These are phyloP conservation scores for Protomyctophum bolini DNA, from an alignment of 2,113 vertebrate species.

Conservation along the genomic window DNA sequence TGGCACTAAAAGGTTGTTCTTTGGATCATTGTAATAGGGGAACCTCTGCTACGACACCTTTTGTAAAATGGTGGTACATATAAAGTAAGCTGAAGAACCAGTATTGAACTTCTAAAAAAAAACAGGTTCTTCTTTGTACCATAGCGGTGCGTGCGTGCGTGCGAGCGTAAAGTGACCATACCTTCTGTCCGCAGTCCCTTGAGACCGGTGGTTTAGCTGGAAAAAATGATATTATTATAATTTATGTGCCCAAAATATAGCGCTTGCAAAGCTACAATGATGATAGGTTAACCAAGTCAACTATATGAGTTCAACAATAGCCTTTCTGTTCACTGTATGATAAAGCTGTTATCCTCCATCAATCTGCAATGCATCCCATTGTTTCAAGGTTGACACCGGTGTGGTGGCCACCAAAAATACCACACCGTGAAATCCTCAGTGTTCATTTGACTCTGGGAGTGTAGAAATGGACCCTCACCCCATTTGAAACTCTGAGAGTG, in stretches of 20 bases:
- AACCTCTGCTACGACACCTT: too few species aligned
- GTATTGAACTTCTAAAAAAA: too few species aligned
- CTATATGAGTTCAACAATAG: background rate
- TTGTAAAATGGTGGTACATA: too few species aligned
- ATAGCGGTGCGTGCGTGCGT: too few species aligned
- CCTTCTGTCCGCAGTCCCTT: too few species aligned
- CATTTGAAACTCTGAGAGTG: too few species aligned
- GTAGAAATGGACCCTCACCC: too few species aligned
- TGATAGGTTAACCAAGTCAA: background rate
- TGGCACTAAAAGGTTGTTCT: background rate
- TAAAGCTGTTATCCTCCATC: background rate
- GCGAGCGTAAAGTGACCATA: too few species aligned
- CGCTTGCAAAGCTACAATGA: background rate
- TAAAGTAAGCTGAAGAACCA: too few species aligned
- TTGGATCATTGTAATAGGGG: background rate
- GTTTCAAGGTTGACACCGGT: background rate
- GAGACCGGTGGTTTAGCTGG: background rate
- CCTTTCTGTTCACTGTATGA: background rate
- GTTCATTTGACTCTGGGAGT: too few species aligned
- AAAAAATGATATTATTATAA: background rate
- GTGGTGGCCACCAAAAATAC: slow-evolving; percentile 2
- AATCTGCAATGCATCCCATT: background rate
- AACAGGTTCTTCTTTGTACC: too few species aligned
- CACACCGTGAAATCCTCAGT: background rate
- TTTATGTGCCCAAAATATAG: background rate